Evolutionary conservation across 2,888 invertebrate genomes (phyloP), one percentile per base, ranked within the genome.

Genomic region (Junonia oenone): DNA sequence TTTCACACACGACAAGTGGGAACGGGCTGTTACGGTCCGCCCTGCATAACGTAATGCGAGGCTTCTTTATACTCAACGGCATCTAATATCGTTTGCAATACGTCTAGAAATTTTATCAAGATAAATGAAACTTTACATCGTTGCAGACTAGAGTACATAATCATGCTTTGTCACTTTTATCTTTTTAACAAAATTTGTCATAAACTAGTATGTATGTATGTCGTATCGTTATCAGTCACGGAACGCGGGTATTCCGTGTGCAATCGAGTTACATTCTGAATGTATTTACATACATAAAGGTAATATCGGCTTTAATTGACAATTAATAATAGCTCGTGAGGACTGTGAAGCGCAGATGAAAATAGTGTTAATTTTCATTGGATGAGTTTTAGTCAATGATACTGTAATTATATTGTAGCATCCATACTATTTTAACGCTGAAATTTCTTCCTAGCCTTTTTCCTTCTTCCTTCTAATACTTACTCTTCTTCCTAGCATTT

Each of bases 231-330:
- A 17, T 17, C 2, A 0, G 9, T 11, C 11, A 11, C 3, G 5
- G 17, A 13, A 13, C 13, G 11, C 1, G 19, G 38, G 9, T 53
- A 61, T 63, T 62, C 57, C 45, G 35, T 56, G 59, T 63, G 59
- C 64, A 67, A 66, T 66, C 54, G 45, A 61, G 61, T 64, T 64
- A 65, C 55, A 45, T 51, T 15, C 56, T 37, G 51, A 52, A 52
- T 50, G 45, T 50, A 62, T 61, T 62, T 54, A 57, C 59, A 62
- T 60, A 51, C 40, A 55, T 37, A 51, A 33, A 54, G 47, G 45
- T 45, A 19, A 51, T 56, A 55, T 60, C 50, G 47, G 27, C 40
- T 55, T 56, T 54, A 55, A 59, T 52, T 50, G 51, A 37, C 55
- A 55, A 22, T 62, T 57, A 57, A 46, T 52, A 40, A 46, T 9